Percentiles rank a stretch among this genome's conserved stretches.
These are phyloP conservation scores for Galaxea fascicularis DNA, from an alignment of 92 coral and sea anemone genomes.

Conservation along the genomic window DNA sequence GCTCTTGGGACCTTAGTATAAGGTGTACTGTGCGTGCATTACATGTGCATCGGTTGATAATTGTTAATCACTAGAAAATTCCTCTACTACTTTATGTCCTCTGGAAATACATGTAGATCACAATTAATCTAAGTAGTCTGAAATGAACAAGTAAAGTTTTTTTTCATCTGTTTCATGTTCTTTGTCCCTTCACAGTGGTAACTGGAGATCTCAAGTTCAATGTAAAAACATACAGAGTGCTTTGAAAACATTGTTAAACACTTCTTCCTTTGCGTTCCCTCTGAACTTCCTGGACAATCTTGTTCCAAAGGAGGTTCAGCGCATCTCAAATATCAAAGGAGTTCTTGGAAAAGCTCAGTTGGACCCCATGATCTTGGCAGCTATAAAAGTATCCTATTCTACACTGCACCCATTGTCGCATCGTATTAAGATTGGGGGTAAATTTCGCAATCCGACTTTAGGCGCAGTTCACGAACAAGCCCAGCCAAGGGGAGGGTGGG, in stretches of 20 bases:
- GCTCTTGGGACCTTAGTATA: not conserved
- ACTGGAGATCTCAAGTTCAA: conserved; percentile 65
- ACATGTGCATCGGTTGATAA: not conserved
- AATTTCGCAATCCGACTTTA: too few relatives aligned
- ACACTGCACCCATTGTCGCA: too few relatives aligned
- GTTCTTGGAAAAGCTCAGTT: conserved; percentile 37
- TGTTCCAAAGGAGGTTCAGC: conserved; percentile 48
- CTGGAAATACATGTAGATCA: too few relatives aligned
- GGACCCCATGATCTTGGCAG: conserved; percentile 31
- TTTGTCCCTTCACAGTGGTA: conserved; percentile 8
- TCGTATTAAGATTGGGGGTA: too few relatives aligned
- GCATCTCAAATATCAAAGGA: conserved; percentile 48
- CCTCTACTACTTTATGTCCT: too few relatives aligned
- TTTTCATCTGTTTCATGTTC: not conserved
- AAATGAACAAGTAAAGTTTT: not conserved
- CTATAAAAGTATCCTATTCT: conserved; percentile 34
- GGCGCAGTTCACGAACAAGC: too few relatives aligned
- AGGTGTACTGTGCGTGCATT: not conserved
- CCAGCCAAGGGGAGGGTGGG: too few relatives aligned
- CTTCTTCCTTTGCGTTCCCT: conserved; percentile 27
- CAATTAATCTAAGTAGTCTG: too few relatives aligned
- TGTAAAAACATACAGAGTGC: conserved; percentile 21
- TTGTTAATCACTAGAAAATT: too few relatives aligned
- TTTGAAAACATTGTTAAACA: conserved; percentile 39
- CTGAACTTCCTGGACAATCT: conserved; percentile 58